Percentiles rank a stretch among this genome's conserved stretches.
phyloP scores from a whole-genome alignment of 2,113 vertebrate genomes.

The Geococcyx californianus region DNA sequence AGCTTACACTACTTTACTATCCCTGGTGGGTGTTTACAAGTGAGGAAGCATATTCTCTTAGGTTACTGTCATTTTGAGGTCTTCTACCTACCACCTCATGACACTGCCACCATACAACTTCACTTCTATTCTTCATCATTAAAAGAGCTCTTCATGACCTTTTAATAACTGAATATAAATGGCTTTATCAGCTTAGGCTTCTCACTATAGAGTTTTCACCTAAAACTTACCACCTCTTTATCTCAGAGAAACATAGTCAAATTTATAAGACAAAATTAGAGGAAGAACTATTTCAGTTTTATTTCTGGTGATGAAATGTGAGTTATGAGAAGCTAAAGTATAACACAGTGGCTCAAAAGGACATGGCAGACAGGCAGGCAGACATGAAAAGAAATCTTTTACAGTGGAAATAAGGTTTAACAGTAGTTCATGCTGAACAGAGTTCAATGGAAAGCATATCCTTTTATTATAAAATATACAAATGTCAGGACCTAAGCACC shows the following conservation, averaged over 20 bases:
- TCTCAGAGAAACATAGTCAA: background rate
- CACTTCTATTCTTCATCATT: background rate
- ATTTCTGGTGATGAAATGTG: background rate
- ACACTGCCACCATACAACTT: background rate
- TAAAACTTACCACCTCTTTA: background rate
- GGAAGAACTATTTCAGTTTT: background rate
- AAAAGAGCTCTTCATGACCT: background rate
- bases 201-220: background rate
- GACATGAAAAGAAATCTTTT: background rate
- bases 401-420: background rate
- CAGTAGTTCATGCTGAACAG: background rate
- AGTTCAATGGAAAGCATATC: background rate
- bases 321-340: background rate
- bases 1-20: background rate
- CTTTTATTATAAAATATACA: background rate
- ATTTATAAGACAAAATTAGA: background rate
- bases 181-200: background rate
- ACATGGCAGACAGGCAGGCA: background rate
- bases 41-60: background rate
- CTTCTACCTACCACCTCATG: background rate
- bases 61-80: background rate
- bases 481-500: background rate
- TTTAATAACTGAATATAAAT: background rate
- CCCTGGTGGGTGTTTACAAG: rapidly evolving
- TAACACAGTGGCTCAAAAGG: background rate